Conservation (phyloP, 2,113 vertebrate species). For the Eulacestoma nigropectus region DNA sequence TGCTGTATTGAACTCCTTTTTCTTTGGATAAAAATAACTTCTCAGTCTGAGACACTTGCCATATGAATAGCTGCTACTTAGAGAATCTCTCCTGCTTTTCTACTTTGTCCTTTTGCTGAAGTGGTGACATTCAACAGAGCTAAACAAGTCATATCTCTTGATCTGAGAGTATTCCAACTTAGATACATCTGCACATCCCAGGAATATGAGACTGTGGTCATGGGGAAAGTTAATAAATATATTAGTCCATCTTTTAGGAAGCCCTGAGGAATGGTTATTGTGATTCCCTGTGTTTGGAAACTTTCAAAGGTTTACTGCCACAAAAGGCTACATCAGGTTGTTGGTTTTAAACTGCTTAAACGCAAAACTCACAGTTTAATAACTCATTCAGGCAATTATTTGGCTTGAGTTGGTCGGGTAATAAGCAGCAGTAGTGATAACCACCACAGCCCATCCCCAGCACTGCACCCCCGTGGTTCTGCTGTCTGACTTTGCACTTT, state of each 20-base stretch:
- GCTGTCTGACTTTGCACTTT: neutral
- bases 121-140: neutral
- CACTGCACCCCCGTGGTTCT: neutral
- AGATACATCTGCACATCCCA: neutral
- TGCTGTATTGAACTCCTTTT: neutral
- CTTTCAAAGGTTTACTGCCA: neutral
- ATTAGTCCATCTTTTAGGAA: neutral
- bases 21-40: neutral
- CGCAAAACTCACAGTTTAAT: neutral
- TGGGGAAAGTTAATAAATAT: neutral
- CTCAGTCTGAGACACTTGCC: neutral
- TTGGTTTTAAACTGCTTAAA: neutral
- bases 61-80: neutral
- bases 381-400: neutral
- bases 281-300: neutral
- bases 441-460: neutral
- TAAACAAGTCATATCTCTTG: neutral
- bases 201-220: neutral
- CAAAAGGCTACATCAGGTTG: neutral
- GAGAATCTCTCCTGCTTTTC: neutral
- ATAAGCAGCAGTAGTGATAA: neutral
- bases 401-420: neutral
- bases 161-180: neutral
- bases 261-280: neutral
- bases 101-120: neutral